phyloP scores from a whole-genome alignment of 2,797 vertebrate genomes.

The Carduelis carduelis region DNA sequence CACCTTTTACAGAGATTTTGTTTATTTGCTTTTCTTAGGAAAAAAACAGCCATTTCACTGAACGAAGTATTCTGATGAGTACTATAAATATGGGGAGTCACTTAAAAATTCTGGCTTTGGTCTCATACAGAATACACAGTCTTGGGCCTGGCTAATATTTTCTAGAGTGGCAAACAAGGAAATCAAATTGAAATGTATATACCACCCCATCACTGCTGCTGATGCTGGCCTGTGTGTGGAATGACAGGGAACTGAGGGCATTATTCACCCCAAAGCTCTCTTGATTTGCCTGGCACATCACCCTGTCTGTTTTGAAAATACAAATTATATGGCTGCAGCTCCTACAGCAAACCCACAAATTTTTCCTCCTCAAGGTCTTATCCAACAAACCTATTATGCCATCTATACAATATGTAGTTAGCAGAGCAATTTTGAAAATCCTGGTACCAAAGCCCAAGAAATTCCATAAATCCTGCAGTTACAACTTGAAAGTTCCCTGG shows the following conservation, averaged over 20 bases:
- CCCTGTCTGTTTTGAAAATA: neutral
- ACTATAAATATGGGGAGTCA: neutral
- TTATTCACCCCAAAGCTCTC: neutral
- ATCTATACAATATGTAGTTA: neutral
- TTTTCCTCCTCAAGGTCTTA: neutral
- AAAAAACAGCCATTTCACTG: neutral
- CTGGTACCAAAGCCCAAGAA: neutral
- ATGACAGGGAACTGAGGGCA: neutral
- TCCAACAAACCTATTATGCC: neutral
- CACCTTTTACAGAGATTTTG: neutral
- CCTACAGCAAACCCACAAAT: neutral
- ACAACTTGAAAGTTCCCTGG: neutral
- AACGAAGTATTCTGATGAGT: neutral
- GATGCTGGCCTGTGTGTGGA: neutral
- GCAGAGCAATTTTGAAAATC: neutral
- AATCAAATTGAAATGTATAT: neutral
- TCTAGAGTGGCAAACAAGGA: neutral
- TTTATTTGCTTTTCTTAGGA: neutral
- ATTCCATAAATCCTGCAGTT: neutral
- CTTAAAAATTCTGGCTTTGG: neutral
- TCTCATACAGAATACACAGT: neutral
- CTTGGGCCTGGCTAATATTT: neutral
- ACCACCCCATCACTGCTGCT: neutral
- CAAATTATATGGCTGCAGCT: neutral
- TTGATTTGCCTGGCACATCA: neutral